Evolutionary conservation across 2,888 invertebrate genomes (phyloP), one percentile per base, ranked within the genome.

Genomic region (Neuroscelio doddi): DNA sequence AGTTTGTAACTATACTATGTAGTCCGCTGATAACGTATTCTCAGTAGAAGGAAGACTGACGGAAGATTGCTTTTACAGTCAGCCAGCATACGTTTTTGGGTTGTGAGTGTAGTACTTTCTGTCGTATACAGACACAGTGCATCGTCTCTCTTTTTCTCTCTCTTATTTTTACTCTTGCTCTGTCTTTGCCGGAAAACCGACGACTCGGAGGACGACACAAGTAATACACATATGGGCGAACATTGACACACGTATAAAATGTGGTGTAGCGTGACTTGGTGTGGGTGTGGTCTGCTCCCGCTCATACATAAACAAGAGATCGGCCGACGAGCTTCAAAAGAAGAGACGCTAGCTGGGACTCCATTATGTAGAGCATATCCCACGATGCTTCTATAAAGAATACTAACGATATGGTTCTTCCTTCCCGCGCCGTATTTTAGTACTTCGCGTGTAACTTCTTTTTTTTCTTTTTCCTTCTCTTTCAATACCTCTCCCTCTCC

Each of bases 231-330:
- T 56, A 63, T 63, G 44, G 47, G 57, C 59, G 61, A 53, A 57
- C 68, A 62, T 56, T 52, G 70, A 65, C 68, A 69, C 69, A 69
- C 51, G 65, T 47, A 53, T 49, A 61, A 64, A 67, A 68, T 69
- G 61, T 55, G 39, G 56, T 49, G 63, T 41, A 29, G 57, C 50
- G 63, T 46, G 44, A 45, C 27, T 50, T 55, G 42, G 73, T 73
- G 78, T 77, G 72, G 74, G 80, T 79, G 77, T 72, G 79, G 83
- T 80, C 80, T 78, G 76, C 71, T 70, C 75, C 77, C 74, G 77
- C 81, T 84, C 83, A 84, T 83, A 83, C 83, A 84, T 83, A 84
- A 84, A 83, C 84, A 84, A 83, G 82, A 82, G 84, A 81, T 81
- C 81, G 80, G 75, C 74, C 80, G 80, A 75, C 77, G 78, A 65